These are phyloP conservation scores for Berghia stephanieae DNA, from an alignment of 1,140 invertebrate genomes.

Conservation along the genomic window DNA sequence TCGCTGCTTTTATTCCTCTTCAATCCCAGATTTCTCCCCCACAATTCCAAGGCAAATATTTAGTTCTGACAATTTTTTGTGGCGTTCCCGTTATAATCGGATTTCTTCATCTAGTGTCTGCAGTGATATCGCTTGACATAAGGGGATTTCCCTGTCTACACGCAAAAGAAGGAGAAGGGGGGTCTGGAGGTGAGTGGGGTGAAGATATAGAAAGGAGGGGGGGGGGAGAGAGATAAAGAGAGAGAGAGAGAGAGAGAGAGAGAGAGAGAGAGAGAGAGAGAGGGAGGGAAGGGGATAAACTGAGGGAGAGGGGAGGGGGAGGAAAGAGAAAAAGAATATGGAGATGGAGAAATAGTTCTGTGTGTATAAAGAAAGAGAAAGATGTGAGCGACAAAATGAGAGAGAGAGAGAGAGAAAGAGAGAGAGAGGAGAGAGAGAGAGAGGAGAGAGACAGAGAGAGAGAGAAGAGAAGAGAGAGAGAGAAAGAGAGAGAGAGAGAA, in stretches of 20 bases:
- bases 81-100: no score
- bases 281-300: no score
- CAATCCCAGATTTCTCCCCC: no score
- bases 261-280: background rate
- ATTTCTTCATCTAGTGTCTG: no score
- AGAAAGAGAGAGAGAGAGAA: background rate
- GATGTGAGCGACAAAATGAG: background rate
- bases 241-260: slow-evolving; percentile 14
- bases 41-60: no score
- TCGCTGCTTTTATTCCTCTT: no score
- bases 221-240: background rate
- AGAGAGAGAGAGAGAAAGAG: background rate
- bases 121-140: no score
- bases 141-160: no score
- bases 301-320: background rate
- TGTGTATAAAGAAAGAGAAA: background rate
- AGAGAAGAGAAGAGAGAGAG: background rate
- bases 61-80: no score
- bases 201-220: background rate
- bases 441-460: background rate
- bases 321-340: background rate
- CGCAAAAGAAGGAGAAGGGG: no score
- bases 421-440: background rate
- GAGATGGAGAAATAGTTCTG: background rate
- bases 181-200: background rate